phyloP scores from a whole-genome alignment of 2,113 vertebrate genomes.

The Redunca redunca region DNA sequence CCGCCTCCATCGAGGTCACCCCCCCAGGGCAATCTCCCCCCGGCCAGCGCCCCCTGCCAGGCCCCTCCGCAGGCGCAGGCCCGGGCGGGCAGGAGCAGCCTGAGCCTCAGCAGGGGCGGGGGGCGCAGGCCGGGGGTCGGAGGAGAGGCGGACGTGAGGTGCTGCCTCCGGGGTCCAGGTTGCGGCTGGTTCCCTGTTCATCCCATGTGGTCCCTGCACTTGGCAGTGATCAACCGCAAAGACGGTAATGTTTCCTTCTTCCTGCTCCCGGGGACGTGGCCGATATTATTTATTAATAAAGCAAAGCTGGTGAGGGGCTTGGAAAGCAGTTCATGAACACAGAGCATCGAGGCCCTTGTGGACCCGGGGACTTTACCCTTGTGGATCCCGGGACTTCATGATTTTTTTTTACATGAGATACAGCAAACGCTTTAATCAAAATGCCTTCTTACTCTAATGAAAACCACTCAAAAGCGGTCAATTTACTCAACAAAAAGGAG shows the following conservation, averaged over 20 bases:
- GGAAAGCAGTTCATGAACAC: background rate
- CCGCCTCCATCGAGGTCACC: no score
- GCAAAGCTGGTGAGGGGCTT: background rate
- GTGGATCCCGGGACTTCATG: background rate
- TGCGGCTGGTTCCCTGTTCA: background rate
- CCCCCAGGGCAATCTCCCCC: rapidly evolving
- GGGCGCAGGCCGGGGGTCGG: background rate
- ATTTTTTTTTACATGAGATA: background rate
- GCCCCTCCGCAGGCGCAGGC: background rate
- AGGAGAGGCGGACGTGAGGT: background rate
- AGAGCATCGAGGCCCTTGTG: background rate
- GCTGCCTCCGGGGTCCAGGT: background rate
- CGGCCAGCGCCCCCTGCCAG: rapidly evolving
- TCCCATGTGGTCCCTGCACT: rapidly evolving
- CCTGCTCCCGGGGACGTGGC: no score
- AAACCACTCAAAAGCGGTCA: conserved; percentile 4
- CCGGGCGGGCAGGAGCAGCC: rapidly evolving
- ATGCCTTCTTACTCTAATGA: conserved; percentile 35
- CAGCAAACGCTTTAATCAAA: conserved; percentile 31
- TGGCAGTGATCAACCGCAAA: background rate
- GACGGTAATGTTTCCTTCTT: background rate
- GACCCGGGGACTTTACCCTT: background rate
- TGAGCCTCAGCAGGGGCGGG: rapidly evolving
- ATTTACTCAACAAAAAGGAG: background rate
- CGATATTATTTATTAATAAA: background rate